Conservation (phyloP, 2,113 vertebrate species). For the Pomatorhinus ruficollis region DNA sequence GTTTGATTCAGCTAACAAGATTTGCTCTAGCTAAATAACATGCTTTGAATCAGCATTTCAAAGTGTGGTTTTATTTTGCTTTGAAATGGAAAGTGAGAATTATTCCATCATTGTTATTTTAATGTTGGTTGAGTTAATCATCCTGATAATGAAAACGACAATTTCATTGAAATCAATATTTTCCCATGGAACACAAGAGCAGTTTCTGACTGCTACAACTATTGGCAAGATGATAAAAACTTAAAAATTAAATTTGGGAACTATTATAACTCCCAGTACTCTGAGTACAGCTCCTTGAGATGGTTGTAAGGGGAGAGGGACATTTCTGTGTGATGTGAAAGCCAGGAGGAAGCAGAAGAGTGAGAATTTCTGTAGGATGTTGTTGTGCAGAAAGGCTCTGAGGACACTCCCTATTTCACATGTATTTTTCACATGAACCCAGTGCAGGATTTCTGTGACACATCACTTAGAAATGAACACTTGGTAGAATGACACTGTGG, state of each 20-base stretch:
- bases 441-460: conserved; percentile 34
- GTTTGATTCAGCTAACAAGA: not conserved
- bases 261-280: not conserved
- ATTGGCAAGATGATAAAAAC: not conserved
- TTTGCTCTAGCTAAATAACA: not conserved
- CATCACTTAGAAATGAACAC: not conserved
- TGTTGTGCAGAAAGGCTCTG: conserved; percentile 32
- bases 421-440: conserved; percentile 3
- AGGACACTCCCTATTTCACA: not conserved
- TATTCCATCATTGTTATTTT: not conserved
- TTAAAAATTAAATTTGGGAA: not conserved
- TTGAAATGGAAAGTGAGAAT: conserved; percentile 12
- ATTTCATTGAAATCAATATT: not conserved
- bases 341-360: conserved; percentile 18
- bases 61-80: not conserved
- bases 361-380: conserved; percentile 35
- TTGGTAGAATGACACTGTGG: conserved; percentile 20
- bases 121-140: conserved; percentile 10
- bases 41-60: conserved; percentile 36
- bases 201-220: not conserved
- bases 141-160: conserved; percentile 12
- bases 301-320: not conserved
- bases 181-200: not conserved
- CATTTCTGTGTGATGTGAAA: not conserved
- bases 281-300: not conserved